Base-by-base conservation (phyloP, 2,797 vertebrate species). In the Hydrocynus forskahlii region DNA sequence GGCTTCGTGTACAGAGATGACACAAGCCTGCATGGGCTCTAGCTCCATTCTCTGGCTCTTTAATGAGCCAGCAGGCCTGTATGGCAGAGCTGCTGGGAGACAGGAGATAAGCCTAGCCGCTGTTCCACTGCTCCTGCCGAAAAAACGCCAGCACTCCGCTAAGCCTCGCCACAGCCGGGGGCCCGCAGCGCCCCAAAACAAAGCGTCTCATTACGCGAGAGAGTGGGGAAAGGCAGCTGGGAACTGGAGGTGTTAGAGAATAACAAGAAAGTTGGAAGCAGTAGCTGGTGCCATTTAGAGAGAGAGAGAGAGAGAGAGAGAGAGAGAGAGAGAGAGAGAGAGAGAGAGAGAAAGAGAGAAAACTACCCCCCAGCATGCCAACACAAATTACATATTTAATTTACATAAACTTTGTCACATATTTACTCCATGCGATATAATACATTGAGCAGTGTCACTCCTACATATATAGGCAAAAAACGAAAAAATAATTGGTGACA, bases 61-160 rank as follows among this genome's bases (percentile, higher is more conserved):
- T 94, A 93, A 95, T 94, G 93, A 94, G 91, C 93, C 91, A 92
- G 89, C 88, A 89, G 92, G 91, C 91, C 88, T 88, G 88, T 92
- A 92, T 92, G 91, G 92, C 90, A 82, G 89, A 84, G 90, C 90
- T 92, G 92, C 94, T 94, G 92, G 90, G 92, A 88, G 88, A 90
- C 88, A 89, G 86, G 85, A 93, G 94, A 95, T 94, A 94, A 94
- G 93, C 90, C 89, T 87, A 88, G 89, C 92, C 90, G 38, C 79
- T 87, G 86, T 90, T 91, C 87, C 55, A 86, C 89, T 83, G 91
- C 88, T 93, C 89, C 90, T 88, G 91, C 91, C 88, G 89, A 68
- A 90, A 89, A 93, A 92, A 92, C 90, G 67, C 88, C 66, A 91
- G 87, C 89, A 87, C 88, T 88, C 83, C 54, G 87, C 91, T 92